Evolutionary conservation across 2,113 vertebrate genomes (phyloP).

Genomic region (Sialia sialis): DNA sequence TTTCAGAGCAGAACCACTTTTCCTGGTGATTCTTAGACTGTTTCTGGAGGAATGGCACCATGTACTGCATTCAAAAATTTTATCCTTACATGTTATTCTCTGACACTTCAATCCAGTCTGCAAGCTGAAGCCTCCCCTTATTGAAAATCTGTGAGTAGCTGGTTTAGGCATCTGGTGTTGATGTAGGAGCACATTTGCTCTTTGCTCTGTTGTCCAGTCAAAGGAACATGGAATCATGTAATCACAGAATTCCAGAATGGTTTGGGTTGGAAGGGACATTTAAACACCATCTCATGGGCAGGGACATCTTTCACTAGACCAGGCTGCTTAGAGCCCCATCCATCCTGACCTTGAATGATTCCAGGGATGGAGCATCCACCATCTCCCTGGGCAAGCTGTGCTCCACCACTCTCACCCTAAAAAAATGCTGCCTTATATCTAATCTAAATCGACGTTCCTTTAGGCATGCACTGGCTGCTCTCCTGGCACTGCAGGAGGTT

Average conservation of each 20-base stretch:
- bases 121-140: not conserved
- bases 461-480: not conserved
- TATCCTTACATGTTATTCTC: not conserved
- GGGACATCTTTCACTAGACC: not conserved
- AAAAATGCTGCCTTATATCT: not conserved
- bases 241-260: not conserved
- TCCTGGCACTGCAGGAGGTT: not conserved
- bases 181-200: not conserved
- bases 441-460: rapidly evolving
- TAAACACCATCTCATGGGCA: not conserved
- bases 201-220: not conserved
- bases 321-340: not conserved
- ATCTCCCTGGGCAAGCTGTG: not conserved
- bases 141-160: not conserved
- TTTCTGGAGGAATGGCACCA: not conserved
- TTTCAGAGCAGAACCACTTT: not conserved
- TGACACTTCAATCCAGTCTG: not conserved
- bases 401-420: not conserved
- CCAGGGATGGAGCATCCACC: not conserved
- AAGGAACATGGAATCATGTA: not conserved
- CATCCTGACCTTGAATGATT: not conserved
- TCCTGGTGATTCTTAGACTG: not conserved
- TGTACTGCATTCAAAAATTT: not conserved
- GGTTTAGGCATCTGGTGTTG: not conserved
- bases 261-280: not conserved